A percentile compares a stretch with the other conserved stretches of the same genome.
These are phyloP conservation scores for Herpetotheres cachinnans DNA, from an alignment of 2,113 vertebrate genomes.

Conservation along the genomic window DNA sequence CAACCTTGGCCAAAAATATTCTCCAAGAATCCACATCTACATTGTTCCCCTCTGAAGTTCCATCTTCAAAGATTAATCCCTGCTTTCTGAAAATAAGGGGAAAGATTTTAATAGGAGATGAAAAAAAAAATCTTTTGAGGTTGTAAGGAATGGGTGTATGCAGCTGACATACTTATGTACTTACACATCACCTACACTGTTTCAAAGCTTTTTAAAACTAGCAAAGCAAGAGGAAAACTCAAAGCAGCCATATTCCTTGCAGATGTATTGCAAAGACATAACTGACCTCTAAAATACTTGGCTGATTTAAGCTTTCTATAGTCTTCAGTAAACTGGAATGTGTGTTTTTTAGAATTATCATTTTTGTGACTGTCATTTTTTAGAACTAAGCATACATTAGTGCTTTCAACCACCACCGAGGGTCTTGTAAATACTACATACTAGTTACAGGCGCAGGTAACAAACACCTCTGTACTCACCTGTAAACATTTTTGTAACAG, in stretches of 20 bases:
- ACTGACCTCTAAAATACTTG: not conserved
- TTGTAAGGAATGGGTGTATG: not conserved
- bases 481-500: constrained; percentile 95
- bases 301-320: not conserved
- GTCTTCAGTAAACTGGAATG: not conserved
- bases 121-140: not conserved
- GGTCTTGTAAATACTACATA: fast-evolving
- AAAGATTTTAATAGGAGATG: not conserved
- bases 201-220: not conserved
- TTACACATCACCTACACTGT: not conserved
- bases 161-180: not conserved
- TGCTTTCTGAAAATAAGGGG: not conserved
- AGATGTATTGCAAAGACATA: not conserved
- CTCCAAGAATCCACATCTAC: not conserved
- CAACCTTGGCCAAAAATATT: constrained; percentile 20
- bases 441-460: not conserved
- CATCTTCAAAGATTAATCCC: not conserved
- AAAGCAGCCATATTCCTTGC: not conserved
- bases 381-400: not conserved
- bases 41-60: not conserved
- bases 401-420: not conserved
- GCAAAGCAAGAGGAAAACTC: not conserved
- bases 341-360: not conserved
- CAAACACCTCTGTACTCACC: constrained; percentile 73
- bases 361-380: not conserved